Evolutionary conservation across 64 coral and sea anemone species (phyloP).

Genomic region (Acropora tenuis): DNA sequence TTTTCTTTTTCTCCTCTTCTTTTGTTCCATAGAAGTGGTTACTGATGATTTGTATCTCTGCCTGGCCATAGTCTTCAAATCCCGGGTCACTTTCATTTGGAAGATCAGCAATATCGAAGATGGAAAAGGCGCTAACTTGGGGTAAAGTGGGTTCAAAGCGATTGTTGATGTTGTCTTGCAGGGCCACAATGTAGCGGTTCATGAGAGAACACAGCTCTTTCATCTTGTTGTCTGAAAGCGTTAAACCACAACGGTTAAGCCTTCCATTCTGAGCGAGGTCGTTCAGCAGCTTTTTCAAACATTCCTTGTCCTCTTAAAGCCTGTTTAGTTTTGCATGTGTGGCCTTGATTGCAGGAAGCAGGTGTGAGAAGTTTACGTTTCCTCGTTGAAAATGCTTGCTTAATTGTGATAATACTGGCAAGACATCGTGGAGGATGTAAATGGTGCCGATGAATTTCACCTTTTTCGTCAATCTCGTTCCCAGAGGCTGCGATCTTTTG

Average conservation of each 20-base stretch:
- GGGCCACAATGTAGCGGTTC: constrained; percentile 46
- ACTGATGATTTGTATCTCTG: constrained; percentile 31
- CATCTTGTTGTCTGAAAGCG: constrained; percentile 55
- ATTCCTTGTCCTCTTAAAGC: constrained; percentile 42
- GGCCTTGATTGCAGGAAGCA: constrained; percentile 48
- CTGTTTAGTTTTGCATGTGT: constrained; percentile 44
- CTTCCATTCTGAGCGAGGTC: constrained; percentile 45
- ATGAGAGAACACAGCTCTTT: constrained; percentile 51
- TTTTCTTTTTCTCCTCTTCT: constrained; percentile 36
- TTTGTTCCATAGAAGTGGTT: constrained; percentile 48
- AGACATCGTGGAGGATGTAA: constrained; percentile 49
- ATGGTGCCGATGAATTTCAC: constrained; percentile 44
- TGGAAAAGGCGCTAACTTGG: constrained; percentile 46
- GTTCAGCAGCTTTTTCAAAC: constrained; percentile 46
- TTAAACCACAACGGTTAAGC: constrained; percentile 39
- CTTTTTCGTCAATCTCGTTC: too few species aligned
- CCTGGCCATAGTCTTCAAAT: constrained; percentile 46
- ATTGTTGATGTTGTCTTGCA: constrained; percentile 46
- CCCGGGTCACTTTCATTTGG: constrained; percentile 45
- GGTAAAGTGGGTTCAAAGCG: constrained; percentile 50
- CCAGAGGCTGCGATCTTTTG: too few species aligned
- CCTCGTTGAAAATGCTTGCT: constrained; percentile 49
- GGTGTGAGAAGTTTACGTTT: constrained; percentile 53
- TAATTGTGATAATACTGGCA: constrained; percentile 56
- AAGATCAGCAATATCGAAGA: constrained; percentile 44